phyloP scores from a whole-genome alignment of 1,140 invertebrate species.

The Drosophila baimaii region DNA sequence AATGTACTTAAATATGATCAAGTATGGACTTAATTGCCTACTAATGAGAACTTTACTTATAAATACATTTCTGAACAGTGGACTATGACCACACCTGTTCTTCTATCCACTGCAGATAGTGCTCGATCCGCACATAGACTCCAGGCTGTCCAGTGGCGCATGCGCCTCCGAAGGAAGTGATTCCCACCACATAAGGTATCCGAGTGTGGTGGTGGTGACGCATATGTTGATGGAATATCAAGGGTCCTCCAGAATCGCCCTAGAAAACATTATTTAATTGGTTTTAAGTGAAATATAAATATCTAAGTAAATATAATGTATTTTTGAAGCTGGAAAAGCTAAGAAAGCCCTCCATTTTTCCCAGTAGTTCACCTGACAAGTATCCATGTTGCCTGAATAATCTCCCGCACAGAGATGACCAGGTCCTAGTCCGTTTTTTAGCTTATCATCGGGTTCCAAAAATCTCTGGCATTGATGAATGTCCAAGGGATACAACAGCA shows the following conservation, averaged over 20 bases:
- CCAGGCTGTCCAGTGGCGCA: constrained; percentile 90
- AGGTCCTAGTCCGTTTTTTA: constrained; percentile 31
- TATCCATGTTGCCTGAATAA: constrained; percentile 89
- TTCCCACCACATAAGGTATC: constrained; percentile 89
- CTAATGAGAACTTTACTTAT: not conserved
- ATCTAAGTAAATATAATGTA: not conserved
- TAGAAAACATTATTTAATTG: not conserved
- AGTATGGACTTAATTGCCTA: not conserved
- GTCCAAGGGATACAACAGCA: constrained; percentile 41
- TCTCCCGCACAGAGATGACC: constrained; percentile 89
- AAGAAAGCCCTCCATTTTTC: not conserved
- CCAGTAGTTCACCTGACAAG: constrained; percentile 86
- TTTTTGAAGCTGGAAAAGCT: not conserved
- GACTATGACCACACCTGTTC: constrained; percentile 49
- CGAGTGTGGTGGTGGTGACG: constrained; percentile 84
- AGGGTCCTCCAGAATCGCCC: constrained; percentile 89
- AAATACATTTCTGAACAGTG: not conserved
- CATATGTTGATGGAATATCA: constrained; percentile 86
- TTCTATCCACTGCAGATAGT: constrained; percentile 88
- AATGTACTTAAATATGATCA: not conserved
- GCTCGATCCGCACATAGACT: constrained; percentile 87
- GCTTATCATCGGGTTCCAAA: constrained; percentile 29
- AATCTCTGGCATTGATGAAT: constrained; percentile 35
- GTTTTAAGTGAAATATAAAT: not conserved
- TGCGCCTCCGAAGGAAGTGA: constrained; percentile 91